phyloP scores from a whole-genome alignment of 2,888 invertebrate species.

The Resseliella maxima region DNA sequence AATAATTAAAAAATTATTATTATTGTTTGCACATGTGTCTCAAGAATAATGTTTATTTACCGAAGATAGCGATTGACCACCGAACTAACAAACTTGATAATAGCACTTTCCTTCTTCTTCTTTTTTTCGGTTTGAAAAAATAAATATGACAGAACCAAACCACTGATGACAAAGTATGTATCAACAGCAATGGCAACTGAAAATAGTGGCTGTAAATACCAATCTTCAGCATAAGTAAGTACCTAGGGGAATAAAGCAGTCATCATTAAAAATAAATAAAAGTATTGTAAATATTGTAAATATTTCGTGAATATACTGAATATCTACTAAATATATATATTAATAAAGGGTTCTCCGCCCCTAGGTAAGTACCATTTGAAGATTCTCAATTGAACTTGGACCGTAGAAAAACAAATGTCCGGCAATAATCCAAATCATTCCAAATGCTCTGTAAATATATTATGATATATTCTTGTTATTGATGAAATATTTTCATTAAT shows the following conservation, averaged over 20 bases:
- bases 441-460: constrained; percentile 62
- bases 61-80: constrained; percentile 67
- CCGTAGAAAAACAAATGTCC: constrained; percentile 69
- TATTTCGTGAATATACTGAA: no score
- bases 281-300: no score
- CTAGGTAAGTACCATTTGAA: constrained; percentile 63
- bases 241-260: no score
- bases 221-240: constrained; percentile 64
- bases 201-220: constrained; percentile 66
- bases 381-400: constrained; percentile 66
- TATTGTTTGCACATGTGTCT: not conserved
- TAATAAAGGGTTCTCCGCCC: no score
- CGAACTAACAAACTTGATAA: constrained; percentile 58
- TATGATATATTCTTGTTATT: not conserved
- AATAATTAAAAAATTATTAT: constrained; percentile 25
- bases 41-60: constrained; percentile 50
- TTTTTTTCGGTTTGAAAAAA: constrained; percentile 59
- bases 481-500: no score
- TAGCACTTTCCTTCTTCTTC: constrained; percentile 57
- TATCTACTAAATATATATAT: no score
- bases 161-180: constrained; percentile 68
- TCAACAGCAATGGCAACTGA: constrained; percentile 69
- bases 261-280: no score
- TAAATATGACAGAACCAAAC: constrained; percentile 59
- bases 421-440: constrained; percentile 71